A percentile compares a stretch with the other conserved stretches of the same genome.
Evolutionary conservation across 2,797 vertebrate species (phyloP).

Genomic region (Decapterus maruadsi): DNA sequence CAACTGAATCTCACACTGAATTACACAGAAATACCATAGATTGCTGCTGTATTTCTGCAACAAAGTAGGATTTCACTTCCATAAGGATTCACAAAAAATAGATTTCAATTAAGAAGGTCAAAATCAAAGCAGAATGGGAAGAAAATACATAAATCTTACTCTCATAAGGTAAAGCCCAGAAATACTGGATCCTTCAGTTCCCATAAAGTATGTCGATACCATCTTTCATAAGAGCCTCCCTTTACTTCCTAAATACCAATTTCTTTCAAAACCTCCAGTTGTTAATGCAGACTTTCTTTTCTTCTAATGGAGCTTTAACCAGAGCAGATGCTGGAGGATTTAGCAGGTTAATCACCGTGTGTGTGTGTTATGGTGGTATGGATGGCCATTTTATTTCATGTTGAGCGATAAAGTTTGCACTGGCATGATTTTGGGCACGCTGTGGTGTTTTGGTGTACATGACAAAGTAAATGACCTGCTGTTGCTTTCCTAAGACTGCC

Average conservation of each 20-base stretch:
- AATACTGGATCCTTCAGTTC: constrained; percentile 2
- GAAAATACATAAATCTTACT: neutral
- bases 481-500: constrained; percentile 19
- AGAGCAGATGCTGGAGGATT: neutral
- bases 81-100: neutral
- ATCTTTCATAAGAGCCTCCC: neutral
- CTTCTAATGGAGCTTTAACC: neutral
- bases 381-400: neutral
- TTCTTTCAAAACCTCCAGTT: neutral
- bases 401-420: neutral
- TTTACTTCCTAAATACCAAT: neutral
- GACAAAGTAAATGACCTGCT: constrained; percentile 11
- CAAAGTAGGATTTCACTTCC: neutral
- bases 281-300: neutral
- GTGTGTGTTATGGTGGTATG: neutral
- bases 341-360: neutral
- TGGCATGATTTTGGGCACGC: neutral
- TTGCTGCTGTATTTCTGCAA: neutral
- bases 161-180: neutral
- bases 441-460: neutral
- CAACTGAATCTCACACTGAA: neutral
- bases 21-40: neutral
- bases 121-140: neutral
- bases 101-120: neutral
- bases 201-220: neutral